Percentiles rank a stretch among this genome's conserved stretches.
Conservation (phyloP, 2,797 vertebrate genomes). For the Potorous gilbertii region DNA sequence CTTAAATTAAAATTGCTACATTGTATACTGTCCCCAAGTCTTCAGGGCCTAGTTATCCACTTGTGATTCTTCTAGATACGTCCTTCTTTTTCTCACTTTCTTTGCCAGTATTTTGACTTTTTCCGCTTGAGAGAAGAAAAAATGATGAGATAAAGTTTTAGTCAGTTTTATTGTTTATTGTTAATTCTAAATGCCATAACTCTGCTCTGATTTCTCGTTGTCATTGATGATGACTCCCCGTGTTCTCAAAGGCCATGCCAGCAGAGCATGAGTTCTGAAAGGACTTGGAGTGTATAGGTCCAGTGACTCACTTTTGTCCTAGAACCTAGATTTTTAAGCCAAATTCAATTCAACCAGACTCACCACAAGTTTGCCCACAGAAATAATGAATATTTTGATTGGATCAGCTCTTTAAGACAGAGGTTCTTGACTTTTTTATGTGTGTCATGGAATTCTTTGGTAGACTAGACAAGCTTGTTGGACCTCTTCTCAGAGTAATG, state of each 20-base stretch:
- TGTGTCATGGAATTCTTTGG: not conserved
- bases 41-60: slow-evolving; percentile 12
- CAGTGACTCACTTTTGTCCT: not conserved
- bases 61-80: slow-evolving; percentile 21
- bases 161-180: not conserved
- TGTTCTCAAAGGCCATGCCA: not conserved
- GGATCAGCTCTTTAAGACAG: not conserved
- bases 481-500: too few species aligned
- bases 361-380: not conserved
- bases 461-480: not conserved
- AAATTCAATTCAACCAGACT: not conserved
- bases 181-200: not conserved
- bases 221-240: not conserved
- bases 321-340: not conserved
- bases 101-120: not conserved
- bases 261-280: not conserved
- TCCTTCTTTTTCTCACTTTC: slow-evolving; percentile 13
- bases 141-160: not conserved
- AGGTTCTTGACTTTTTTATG: not conserved
- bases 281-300: not conserved
- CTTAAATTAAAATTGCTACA: slow-evolving; percentile 22
- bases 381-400: not conserved
- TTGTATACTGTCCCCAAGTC: slow-evolving; percentile 14
- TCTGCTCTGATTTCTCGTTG: not conserved
- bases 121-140: slow-evolving; percentile 3